Evolutionary conservation across 2,888 invertebrate genomes (phyloP).

Genomic region (Xestia rhomboidea): DNA sequence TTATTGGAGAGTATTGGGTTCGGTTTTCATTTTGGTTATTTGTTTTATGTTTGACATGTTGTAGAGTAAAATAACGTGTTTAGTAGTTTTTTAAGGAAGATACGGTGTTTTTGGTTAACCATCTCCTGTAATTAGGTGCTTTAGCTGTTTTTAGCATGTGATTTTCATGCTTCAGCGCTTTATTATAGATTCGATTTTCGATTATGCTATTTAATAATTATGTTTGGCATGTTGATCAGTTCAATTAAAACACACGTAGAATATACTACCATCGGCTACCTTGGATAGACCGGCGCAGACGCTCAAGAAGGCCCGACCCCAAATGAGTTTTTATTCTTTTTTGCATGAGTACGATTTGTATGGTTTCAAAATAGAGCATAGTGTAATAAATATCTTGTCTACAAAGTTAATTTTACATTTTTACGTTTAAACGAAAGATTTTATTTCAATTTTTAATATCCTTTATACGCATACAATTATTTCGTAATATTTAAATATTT

Average conservation of each 20-base stretch:
- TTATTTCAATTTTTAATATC: background rate
- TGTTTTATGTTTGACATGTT: background rate
- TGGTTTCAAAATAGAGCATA: background rate
- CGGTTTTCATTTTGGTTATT: conserved; percentile 8
- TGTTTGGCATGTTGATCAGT: too few relatives aligned
- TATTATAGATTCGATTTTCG: conserved; percentile 10
- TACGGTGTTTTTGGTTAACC: too few relatives aligned
- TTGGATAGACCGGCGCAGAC: background rate
- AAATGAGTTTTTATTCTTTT: background rate
- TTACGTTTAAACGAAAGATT: background rate
- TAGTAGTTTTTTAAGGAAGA: too few relatives aligned
- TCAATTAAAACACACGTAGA: background rate
- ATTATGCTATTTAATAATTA: background rate
- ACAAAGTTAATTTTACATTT: background rate
- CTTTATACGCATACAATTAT: background rate
- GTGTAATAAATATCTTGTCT: background rate
- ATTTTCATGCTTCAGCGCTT: conserved; percentile 43
- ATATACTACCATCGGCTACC: background rate
- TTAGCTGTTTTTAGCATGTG: too few relatives aligned
- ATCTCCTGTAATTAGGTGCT: too few relatives aligned
- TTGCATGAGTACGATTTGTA: background rate
- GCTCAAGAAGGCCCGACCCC: too few relatives aligned
- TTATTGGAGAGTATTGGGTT: conserved; percentile 4
- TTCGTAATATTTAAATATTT: conserved; percentile 4
- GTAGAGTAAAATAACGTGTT: too few relatives aligned